These are phyloP conservation scores for Micropoecilia bifurca DNA, from an alignment of 2,797 vertebrate genomes.

Conservation along the genomic window DNA sequence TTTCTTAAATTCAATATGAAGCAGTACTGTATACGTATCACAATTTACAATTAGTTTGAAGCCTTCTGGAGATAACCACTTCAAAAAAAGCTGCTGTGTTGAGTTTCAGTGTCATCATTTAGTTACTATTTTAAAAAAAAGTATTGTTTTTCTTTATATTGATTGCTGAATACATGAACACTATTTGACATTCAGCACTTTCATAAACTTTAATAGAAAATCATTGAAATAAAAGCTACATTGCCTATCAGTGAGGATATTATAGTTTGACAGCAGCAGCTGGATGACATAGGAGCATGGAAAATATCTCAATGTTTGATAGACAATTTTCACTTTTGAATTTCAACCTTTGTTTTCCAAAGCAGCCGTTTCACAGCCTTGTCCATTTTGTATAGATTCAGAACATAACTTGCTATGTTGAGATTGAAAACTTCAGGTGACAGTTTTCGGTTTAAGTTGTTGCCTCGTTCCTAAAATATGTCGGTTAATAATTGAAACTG, in stretches of 20 bases:
- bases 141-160: not conserved
- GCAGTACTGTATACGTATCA: not conserved
- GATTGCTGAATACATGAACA: not conserved
- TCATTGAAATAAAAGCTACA: not conserved
- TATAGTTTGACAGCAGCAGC: not conserved
- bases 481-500: not conserved
- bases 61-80: not conserved
- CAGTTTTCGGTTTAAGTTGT: not conserved
- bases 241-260: not conserved
- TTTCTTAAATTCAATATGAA: not conserved
- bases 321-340: not conserved
- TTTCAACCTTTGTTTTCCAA: not conserved
- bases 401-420: not conserved
- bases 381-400: not conserved
- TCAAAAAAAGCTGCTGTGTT: not conserved
- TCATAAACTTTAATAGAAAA: not conserved
- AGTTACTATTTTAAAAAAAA: not conserved
- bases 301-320: not conserved
- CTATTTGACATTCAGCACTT: not conserved
- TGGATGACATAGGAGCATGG: not conserved
- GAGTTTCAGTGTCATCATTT: not conserved
- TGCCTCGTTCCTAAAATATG: not conserved
- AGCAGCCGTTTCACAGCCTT: not conserved
- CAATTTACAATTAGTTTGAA: not conserved
- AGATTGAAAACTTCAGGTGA: not conserved